Conservation (phyloP, 1,140 invertebrate genomes). For the Calephelis nemesis region DNA sequence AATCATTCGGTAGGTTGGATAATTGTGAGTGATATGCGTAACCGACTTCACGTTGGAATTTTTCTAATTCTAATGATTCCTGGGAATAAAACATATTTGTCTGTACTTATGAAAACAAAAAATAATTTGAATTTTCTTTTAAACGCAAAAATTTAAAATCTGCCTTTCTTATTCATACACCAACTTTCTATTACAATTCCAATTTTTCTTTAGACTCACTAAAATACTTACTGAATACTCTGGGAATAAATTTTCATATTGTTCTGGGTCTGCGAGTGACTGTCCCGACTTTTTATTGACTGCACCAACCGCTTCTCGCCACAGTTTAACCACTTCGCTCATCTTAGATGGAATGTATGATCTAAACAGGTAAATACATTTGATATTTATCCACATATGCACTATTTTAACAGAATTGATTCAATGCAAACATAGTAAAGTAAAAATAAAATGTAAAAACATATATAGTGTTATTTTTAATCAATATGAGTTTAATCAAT, state of each 20-base stretch:
- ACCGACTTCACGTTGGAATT: slow-evolving; percentile 47
- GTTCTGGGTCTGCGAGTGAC: slow-evolving; percentile 95
- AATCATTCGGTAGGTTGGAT: slow-evolving; percentile 34
- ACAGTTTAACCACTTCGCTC: slow-evolving; percentile 88
- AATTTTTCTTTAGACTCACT: too few relatives aligned
- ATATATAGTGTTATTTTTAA: too few relatives aligned
- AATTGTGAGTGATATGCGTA: slow-evolving; percentile 38
- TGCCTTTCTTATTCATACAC: too few relatives aligned
- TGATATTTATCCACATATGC: too few relatives aligned
- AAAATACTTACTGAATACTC: slow-evolving; percentile 79
- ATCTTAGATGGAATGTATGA: slow-evolving; percentile 97
- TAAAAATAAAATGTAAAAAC: too few relatives aligned
- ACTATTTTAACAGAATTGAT: too few relatives aligned
- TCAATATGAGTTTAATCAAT: too few relatives aligned
- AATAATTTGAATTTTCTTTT: too few relatives aligned
- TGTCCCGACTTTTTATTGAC: slow-evolving; percentile 94
- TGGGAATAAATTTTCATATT: slow-evolving; percentile 98
- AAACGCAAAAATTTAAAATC: too few relatives aligned
- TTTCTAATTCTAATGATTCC: slow-evolving; percentile 55
- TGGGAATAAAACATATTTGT: slow-evolving; percentile 29
- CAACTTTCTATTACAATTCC: too few relatives aligned
- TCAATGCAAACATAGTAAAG: too few relatives aligned
- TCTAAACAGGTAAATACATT: slow-evolving; percentile 61
- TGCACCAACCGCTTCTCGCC: slow-evolving; percentile 87
- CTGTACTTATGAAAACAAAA: too few relatives aligned